A percentile compares a stretch with the other conserved stretches of the same genome.
Evolutionary conservation across 2,888 invertebrate genomes (phyloP).

Genomic region (Tipula vernalis): DNA sequence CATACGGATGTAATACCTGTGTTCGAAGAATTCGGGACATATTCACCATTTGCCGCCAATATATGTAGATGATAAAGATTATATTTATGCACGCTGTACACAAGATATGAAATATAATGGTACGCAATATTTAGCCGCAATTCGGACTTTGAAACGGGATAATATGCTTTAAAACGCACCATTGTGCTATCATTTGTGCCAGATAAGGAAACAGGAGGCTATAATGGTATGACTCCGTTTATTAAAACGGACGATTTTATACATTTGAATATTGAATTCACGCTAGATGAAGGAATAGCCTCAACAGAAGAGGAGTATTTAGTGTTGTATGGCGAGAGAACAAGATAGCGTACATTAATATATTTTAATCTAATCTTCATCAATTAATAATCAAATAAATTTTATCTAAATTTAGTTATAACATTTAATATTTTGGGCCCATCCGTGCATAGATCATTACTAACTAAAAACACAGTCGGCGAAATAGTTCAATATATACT

Average conservation of each 20-base stretch:
- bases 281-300: slow-evolving; percentile 71
- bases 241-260: slow-evolving; percentile 52
- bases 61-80: slow-evolving; percentile 74
- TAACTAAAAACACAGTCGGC: slow-evolving; percentile 56
- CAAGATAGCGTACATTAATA: slow-evolving; percentile 50
- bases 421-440: slow-evolving; percentile 51
- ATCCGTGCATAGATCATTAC: slow-evolving; percentile 65
- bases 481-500: slow-evolving; percentile 54
- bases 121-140: slow-evolving; percentile 64
- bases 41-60: slow-evolving; percentile 79
- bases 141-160: slow-evolving; percentile 47
- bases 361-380: not conserved
- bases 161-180: slow-evolving; percentile 48
- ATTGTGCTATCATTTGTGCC: slow-evolving; percentile 63
- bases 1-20: slow-evolving; percentile 95
- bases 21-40: slow-evolving; percentile 55
- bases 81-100: slow-evolving; percentile 60
- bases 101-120: slow-evolving; percentile 80
- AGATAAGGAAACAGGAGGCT: slow-evolving; percentile 50
- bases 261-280: slow-evolving; percentile 60
- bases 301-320: slow-evolving; percentile 50
- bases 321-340: slow-evolving; percentile 50
- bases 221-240: slow-evolving; percentile 56
- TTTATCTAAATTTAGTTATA: slow-evolving; percentile 39
- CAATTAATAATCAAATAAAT: not conserved